phyloP scores from a whole-genome alignment of 2,113 vertebrate genomes.

The Carassius auratus region DNA sequence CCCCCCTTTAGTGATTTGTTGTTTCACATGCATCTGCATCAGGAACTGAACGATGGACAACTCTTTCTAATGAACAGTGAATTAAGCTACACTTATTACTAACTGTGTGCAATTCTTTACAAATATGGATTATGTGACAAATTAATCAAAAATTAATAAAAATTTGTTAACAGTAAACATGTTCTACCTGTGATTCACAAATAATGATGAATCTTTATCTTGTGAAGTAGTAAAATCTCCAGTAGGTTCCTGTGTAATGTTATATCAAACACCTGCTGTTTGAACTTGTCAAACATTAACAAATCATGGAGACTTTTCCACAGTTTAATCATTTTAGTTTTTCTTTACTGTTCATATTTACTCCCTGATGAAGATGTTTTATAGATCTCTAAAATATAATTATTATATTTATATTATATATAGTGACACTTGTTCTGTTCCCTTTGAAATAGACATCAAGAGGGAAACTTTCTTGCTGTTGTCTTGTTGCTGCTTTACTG shows the following conservation, averaged over 20 bases:
- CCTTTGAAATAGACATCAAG: not conserved
- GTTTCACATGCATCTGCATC: not conserved
- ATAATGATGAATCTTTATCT: not conserved
- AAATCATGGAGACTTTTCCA: too few species aligned
- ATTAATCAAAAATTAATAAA: too few species aligned
- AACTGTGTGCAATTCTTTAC: not conserved
- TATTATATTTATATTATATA: too few species aligned
- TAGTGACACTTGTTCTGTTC: not conserved
- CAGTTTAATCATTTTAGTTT: not conserved
- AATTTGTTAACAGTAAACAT: not conserved
- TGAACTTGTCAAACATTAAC: not conserved
- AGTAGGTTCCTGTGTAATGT: not conserved
- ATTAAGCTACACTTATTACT: not conserved
- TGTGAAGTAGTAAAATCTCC: not conserved
- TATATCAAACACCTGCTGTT: constrained; percentile 6
- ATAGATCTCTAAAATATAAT: too few species aligned
- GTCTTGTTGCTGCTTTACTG: constrained; percentile 4
- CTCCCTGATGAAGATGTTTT: too few species aligned
- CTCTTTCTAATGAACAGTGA: not conserved
- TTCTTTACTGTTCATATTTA: not conserved
- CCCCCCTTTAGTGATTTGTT: too few species aligned
- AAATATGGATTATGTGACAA: too few species aligned
- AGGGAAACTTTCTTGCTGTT: not conserved
- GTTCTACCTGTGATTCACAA: not conserved
- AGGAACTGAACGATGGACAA: not conserved